These are phyloP conservation scores for Tachina fera DNA, from an alignment of 2,888 invertebrate species.

Conservation along the genomic window DNA sequence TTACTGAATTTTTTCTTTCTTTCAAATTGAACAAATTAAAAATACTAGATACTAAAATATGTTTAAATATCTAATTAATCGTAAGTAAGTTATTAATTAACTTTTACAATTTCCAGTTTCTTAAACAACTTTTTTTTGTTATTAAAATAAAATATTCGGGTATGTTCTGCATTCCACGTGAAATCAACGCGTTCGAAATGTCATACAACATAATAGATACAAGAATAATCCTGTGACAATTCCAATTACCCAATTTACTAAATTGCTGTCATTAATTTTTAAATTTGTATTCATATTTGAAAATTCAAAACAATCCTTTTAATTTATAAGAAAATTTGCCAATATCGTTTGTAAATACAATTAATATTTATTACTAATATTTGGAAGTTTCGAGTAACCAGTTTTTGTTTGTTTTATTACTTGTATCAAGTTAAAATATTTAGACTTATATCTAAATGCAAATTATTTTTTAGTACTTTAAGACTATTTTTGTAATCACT, in stretches of 20 bases:
- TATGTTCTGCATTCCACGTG: neutral
- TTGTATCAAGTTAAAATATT: slow-evolving; percentile 57
- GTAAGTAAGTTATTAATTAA: slow-evolving; percentile 2
- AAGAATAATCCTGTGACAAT: no score
- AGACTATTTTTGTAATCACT: no score
- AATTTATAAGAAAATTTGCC: neutral
- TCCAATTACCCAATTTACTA: no score
- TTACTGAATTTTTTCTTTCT: slow-evolving; percentile 11
- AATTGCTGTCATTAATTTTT: neutral
- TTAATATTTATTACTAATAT: slow-evolving; percentile 5
- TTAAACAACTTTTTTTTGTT: slow-evolving; percentile 2
- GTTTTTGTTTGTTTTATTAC: slow-evolving; percentile 21
- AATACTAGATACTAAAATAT: slow-evolving; percentile 12
- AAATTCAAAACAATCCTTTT: neutral
- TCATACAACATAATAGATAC: no score
- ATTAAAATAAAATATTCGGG: neutral
- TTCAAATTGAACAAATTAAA: neutral
- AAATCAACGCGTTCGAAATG: no score
- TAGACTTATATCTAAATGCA: no score
- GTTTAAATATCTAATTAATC: neutral
- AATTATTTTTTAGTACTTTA: no score
- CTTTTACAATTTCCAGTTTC: slow-evolving; percentile 2
- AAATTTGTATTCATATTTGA: neutral
- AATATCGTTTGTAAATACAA: neutral
- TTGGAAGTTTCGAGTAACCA: neutral